These are phyloP conservation scores for Epistrophe grossulariae DNA, from an alignment of 2,888 invertebrate species.

Conservation along the genomic window DNA sequence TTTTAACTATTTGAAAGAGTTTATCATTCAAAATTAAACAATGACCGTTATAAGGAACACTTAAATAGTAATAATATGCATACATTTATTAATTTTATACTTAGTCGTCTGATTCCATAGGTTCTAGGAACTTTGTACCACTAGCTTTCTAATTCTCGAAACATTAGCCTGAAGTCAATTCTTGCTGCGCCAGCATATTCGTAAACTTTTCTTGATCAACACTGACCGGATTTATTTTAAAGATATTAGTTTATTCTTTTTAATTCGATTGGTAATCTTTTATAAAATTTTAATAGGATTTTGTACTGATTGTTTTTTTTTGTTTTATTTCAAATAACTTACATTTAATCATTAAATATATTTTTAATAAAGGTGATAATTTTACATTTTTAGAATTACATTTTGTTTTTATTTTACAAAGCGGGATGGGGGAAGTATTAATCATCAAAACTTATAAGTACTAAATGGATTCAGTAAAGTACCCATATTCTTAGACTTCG, in stretches of 20 bases:
- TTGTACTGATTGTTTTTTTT: slow-evolving; percentile 50
- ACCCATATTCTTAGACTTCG: no score
- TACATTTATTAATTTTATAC: no score
- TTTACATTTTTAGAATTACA: slow-evolving; percentile 54
- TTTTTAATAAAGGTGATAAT: slow-evolving; percentile 63
- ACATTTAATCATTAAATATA: slow-evolving; percentile 40
- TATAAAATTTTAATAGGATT: slow-evolving; percentile 4
- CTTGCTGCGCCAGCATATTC: neutral
- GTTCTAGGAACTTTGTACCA: neutral
- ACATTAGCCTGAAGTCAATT: neutral
- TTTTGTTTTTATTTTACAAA: neutral
- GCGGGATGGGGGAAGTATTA: no score
- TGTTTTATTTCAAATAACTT: slow-evolving; percentile 25
- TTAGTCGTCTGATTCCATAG: neutral
- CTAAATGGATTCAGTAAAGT: no score
- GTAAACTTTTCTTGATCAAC: neutral
- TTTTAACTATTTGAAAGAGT: no score
- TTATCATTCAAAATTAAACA: no score
- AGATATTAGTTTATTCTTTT: slow-evolving; percentile 31
- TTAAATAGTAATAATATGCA: no score
- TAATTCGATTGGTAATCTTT: neutral
- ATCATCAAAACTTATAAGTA: no score
- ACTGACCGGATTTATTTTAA: slow-evolving; percentile 1
- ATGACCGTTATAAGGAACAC: no score
- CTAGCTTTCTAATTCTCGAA: neutral